A percentile compares a stretch with the other conserved stretches of the same genome.
Conservation (phyloP, 2,113 vertebrate species). For the Campylomormyrus numenius region DNA sequence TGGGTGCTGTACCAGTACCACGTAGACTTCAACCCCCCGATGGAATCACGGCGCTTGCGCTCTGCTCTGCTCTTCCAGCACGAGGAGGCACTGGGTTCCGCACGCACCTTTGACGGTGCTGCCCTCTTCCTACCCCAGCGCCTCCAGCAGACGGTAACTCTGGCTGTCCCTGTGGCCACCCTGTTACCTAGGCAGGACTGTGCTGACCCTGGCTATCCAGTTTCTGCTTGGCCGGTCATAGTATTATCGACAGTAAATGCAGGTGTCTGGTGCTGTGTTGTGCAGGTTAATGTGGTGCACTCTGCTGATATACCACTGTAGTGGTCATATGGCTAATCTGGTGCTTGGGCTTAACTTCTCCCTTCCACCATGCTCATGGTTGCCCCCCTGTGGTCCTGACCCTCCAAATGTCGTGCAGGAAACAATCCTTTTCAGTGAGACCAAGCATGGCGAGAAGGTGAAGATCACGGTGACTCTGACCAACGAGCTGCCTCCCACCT, state of each 20-base stretch:
- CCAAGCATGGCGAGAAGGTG: conserved; percentile 73
- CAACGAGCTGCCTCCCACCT: conserved; percentile 81
- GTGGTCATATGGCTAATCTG: background rate
- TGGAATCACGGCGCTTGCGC: conserved; percentile 80
- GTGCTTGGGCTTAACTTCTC: background rate
- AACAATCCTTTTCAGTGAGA: conserved; percentile 71
- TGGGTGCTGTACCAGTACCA: conserved; percentile 93
- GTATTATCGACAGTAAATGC: background rate
- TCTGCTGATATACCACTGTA: background rate
- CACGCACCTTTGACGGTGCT: conserved; percentile 79
- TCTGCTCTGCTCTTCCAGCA: conserved; percentile 79
- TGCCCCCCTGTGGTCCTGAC: background rate
- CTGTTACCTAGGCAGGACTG: background rate
- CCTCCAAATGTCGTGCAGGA: conserved; percentile 56
- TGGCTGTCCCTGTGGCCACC: background rate
- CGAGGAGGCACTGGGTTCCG: conserved; percentile 67
- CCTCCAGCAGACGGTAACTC: conserved; percentile 63
- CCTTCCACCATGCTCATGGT: background rate
- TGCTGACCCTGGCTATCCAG: background rate
- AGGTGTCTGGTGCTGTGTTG: background rate
- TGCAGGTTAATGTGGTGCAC: background rate
- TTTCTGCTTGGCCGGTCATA: background rate
- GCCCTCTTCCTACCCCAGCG: conserved; percentile 73
- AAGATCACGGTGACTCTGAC: conserved; percentile 78
- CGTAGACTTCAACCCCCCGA: conserved; percentile 72